Conservation (phyloP, 2,797 vertebrate species). For the Thamnophis elegans region DNA sequence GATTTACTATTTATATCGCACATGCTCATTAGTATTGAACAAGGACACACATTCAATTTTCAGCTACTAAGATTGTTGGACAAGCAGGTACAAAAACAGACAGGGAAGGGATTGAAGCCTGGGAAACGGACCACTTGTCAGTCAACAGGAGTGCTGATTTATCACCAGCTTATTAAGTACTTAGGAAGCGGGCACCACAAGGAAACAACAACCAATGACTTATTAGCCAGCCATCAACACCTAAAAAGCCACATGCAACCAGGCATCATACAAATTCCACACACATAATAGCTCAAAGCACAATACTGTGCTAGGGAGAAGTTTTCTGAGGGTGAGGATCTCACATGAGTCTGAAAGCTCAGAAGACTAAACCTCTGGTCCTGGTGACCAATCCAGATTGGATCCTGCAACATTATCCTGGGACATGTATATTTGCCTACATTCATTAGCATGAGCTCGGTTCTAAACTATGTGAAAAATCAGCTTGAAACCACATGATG, state of each 20-base stretch:
- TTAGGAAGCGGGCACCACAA: neutral
- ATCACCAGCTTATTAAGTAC: neutral
- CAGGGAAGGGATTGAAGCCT: neutral
- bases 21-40: neutral
- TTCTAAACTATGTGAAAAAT: neutral
- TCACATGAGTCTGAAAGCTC: neutral
- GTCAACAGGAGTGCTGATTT: neutral
- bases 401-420: neutral
- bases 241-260: neutral
- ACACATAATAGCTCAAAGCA: neutral
- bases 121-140: neutral
- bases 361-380: neutral
- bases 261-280: neutral
- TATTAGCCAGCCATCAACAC: neutral
- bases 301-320: neutral
- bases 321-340: neutral
- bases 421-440: neutral
- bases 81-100: neutral
- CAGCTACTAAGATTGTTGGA: neutral
- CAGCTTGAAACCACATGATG: neutral
- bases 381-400: neutral
- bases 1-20: neutral
- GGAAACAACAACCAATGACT: neutral
- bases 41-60: neutral
- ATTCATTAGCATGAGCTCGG: neutral